Conservation (phyloP, 2,797 vertebrate genomes). For the Anas capensis region DNA sequence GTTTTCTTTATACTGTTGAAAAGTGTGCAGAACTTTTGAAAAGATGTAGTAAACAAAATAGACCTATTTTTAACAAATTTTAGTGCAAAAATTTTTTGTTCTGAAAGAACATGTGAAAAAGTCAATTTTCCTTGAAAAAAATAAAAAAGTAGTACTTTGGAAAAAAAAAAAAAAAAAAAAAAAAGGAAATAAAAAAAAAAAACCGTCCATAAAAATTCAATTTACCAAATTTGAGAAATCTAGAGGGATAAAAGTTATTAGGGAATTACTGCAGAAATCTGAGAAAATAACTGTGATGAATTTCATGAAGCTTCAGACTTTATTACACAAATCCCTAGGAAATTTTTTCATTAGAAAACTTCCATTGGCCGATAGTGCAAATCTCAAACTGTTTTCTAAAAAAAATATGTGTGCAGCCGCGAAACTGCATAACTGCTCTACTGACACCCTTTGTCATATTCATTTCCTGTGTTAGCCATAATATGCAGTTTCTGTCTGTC, state of each 20-base stretch:
- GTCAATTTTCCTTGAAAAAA: not conserved
- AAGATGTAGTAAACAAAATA: not conserved
- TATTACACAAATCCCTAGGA: not conserved
- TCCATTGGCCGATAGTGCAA: not conserved
- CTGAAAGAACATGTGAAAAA: not conserved
- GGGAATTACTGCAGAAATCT: not conserved
- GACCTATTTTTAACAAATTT: not conserved
- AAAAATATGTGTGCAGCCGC: not conserved
- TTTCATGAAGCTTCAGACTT: not conserved
- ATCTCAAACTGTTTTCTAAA: not conserved
- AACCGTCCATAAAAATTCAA: not conserved
- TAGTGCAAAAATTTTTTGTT: not conserved
- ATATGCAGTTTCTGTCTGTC: not conserved
- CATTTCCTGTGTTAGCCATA: not conserved
- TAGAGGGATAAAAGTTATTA: conserved; percentile 16
- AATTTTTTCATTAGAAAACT: not conserved
- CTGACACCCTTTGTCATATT: not conserved
- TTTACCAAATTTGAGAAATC: not conserved
- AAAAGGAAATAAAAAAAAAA: not conserved
- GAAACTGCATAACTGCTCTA: not conserved
- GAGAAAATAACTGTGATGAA: not conserved
- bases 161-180: not conserved
- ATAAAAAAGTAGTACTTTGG: not conserved
- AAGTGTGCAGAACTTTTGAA: not conserved
- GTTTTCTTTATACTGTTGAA: not conserved